phyloP scores from a whole-genome alignment of 2,113 vertebrate species.

The Xenus cinereus region DNA sequence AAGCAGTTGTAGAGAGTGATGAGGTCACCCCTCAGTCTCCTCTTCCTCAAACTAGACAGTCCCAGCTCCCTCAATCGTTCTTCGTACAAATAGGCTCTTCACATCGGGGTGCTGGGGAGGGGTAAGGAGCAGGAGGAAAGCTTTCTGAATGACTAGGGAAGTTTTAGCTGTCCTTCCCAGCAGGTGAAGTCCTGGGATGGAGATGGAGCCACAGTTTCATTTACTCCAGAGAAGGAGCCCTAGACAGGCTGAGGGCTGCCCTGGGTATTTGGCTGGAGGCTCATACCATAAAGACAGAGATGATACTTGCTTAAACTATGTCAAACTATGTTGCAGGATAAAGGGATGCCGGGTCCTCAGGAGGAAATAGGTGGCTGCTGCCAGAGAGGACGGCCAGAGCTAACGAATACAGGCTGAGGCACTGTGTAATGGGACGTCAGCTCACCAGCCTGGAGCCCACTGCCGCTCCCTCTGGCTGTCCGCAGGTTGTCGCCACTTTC shows the following conservation, averaged over 20 bases:
- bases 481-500: background rate
- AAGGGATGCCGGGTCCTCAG: background rate
- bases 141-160: background rate
- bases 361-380: background rate
- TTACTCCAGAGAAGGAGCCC: background rate
- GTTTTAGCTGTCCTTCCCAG: background rate
- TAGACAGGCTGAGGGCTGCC: background rate
- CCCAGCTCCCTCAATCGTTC: too few species aligned
- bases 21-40: too few species aligned
- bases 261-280: background rate
- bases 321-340: too few species aligned
- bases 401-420: accelerated
- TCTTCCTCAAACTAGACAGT: too few species aligned
- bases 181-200: background rate
- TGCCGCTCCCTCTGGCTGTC: background rate
- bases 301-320: background rate
- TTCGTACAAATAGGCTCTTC: background rate
- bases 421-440: background rate
- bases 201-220: background rate
- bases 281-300: background rate
- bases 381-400: background rate
- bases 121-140: background rate
- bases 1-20: too few species aligned
- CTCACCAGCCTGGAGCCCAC: background rate
- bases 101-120: background rate